A percentile compares a stretch with the other conserved stretches of the same genome.
These are phyloP conservation scores for Leptopilina myrica DNA, from an alignment of 2,888 invertebrate species.

Conservation along the genomic window DNA sequence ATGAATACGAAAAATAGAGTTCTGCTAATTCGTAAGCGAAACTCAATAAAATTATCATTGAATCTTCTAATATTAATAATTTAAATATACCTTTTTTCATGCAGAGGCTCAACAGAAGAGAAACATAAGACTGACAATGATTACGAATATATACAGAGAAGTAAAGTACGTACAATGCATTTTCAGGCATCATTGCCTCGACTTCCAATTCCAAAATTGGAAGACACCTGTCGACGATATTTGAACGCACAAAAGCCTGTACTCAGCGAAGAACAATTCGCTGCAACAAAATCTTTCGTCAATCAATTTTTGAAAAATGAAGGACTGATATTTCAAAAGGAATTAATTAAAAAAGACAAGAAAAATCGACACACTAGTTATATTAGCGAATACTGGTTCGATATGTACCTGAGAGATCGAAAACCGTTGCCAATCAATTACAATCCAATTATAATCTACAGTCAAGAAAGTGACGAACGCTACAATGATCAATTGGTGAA, in stretches of 20 bases:
- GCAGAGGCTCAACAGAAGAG: constrained; percentile 53
- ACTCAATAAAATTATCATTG: background rate
- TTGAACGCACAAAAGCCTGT: constrained; percentile 88
- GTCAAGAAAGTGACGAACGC: constrained; percentile 84
- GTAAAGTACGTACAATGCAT: constrained; percentile 92
- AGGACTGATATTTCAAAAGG: constrained; percentile 83
- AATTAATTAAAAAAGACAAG: constrained; percentile 83
- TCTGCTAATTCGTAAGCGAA: constrained; percentile 36
- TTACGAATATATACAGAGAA: constrained; percentile 91
- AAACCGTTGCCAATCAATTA: constrained; percentile 93
- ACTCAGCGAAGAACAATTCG: constrained; percentile 81
- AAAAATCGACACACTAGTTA: constrained; percentile 94
- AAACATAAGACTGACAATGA: constrained; percentile 67
- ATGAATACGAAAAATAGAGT: constrained; percentile 15
- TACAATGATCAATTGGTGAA: constrained; percentile 90
- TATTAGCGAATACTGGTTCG: constrained; percentile 96
- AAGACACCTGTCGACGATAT: constrained; percentile 90
- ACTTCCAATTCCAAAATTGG: constrained; percentile 92
- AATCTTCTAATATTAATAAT: background rate
- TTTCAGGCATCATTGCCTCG: constrained; percentile 96
- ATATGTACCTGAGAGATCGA: constrained; percentile 93
- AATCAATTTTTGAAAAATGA: constrained; percentile 82
- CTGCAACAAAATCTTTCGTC: constrained; percentile 82
- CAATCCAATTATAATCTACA: constrained; percentile 92
- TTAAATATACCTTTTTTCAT: constrained; percentile 11